phyloP scores from a whole-genome alignment of 2,113 vertebrate genomes.

The Megatriorchis doriae region DNA sequence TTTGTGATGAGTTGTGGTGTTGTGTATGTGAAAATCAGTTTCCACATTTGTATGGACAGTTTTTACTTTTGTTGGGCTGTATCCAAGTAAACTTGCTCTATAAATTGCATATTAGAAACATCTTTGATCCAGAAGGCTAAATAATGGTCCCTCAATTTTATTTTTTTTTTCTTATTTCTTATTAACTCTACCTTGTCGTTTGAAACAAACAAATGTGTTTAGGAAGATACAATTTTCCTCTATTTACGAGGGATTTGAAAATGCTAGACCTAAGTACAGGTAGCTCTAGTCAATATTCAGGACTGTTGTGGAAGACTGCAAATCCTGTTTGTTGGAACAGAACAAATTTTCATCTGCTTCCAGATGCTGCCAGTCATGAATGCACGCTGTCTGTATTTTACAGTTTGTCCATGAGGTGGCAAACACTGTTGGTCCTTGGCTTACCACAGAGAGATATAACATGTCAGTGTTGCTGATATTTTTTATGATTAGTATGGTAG shows the following conservation, averaged over 20 bases:
- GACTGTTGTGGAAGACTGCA: background rate
- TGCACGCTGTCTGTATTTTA: background rate
- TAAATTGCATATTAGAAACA: background rate
- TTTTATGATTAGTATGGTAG: background rate
- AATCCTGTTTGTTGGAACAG: background rate
- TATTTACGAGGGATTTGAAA: background rate
- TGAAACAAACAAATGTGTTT: background rate
- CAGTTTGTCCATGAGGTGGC: slow-evolving; percentile 20
- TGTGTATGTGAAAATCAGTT: background rate
- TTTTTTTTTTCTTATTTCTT: background rate
- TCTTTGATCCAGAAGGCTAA: background rate
- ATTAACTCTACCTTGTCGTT: background rate
- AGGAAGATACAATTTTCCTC: background rate
- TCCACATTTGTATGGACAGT: background rate
- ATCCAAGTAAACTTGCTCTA: background rate
- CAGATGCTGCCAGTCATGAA: background rate
- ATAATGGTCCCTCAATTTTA: background rate
- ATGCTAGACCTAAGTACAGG: background rate
- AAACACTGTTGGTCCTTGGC: slow-evolving; percentile 5
- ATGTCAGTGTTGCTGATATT: background rate
- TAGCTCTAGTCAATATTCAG: background rate
- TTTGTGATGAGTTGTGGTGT: background rate
- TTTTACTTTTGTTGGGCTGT: background rate
- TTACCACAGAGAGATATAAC: background rate
- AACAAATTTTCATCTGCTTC: background rate